Conservation (phyloP, 2,797 vertebrate genomes). For the Neosalanx taihuensis region DNA sequence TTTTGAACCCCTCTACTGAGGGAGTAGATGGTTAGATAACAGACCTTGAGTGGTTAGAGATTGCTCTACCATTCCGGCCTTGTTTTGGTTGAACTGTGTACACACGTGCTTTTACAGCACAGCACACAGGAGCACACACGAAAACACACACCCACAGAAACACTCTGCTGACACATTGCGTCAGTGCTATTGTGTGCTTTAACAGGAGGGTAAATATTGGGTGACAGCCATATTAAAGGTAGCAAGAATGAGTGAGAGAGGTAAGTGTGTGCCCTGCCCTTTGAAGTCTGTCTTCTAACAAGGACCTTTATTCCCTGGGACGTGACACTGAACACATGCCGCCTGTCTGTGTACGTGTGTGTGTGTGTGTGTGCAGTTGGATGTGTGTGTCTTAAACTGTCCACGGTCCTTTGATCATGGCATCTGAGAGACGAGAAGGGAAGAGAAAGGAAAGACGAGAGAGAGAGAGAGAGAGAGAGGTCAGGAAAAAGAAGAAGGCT, state of each 20-base stretch:
- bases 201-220: conserved; percentile 47
- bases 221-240: conserved; percentile 32
- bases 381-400: conserved; percentile 14
- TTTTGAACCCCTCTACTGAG: no score
- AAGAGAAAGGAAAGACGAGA: neutral
- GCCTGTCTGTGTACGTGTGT: conserved; percentile 6
- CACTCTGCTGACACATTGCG: conserved; percentile 41
- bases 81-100: neutral
- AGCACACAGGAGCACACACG: conserved; percentile 21
- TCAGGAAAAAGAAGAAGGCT: neutral
- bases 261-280: conserved; percentile 25
- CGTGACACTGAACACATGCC: conserved; percentile 14
- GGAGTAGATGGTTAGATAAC: no score
- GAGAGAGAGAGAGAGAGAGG: neutral
- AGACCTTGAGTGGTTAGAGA: no score
- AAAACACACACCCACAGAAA: conserved; percentile 19
- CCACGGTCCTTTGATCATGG: conserved; percentile 51
- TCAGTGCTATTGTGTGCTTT: conserved; percentile 46
- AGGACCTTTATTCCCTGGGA: conserved; percentile 20
- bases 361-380: neutral
- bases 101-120: neutral
- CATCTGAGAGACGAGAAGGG: conserved; percentile 25
- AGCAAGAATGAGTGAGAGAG: conserved; percentile 27
- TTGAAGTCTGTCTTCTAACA: conserved; percentile 45
- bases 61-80: conserved; percentile 20